Conservation (phyloP, 1,140 invertebrate genomes). For the Heterodera carotae region DNA sequence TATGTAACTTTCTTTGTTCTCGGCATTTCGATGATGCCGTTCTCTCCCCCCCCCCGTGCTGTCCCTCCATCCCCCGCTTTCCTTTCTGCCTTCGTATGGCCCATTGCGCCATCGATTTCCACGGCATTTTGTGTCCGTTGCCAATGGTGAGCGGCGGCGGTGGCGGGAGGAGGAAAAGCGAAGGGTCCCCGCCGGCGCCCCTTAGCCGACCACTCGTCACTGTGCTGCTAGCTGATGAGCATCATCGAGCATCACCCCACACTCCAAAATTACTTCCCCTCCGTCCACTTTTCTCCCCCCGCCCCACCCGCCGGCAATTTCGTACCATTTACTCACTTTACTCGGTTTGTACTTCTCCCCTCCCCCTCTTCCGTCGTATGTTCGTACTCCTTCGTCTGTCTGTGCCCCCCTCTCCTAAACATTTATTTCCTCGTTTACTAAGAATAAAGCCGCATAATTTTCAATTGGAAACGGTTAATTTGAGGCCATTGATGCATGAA, state of each 20-base stretch:
- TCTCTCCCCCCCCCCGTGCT: neutral
- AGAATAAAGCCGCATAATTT: neutral
- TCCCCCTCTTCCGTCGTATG: too few relatives aligned
- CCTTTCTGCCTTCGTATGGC: neutral
- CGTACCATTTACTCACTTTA: too few relatives aligned
- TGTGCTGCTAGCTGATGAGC: neutral
- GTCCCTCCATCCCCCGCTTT: too few relatives aligned
- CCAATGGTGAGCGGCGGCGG: neutral
- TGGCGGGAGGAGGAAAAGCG: neutral
- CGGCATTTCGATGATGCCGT: neutral
- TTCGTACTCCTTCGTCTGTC: neutral
- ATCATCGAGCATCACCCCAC: neutral
- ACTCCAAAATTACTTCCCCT: neutral
- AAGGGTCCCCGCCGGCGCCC: too few relatives aligned
- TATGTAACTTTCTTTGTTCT: neutral
- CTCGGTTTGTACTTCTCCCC: too few relatives aligned
- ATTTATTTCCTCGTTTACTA: too few relatives aligned
- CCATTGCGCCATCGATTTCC: neutral
- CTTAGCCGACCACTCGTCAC: too few relatives aligned
- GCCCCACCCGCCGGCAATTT: too few relatives aligned
- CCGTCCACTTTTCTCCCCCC: too few relatives aligned
- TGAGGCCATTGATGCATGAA: too few relatives aligned
- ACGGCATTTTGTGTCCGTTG: neutral
- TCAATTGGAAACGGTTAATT: neutral
- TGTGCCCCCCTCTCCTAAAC: too few relatives aligned